Evolutionary conservation across 2,888 invertebrate species (phyloP).

Genomic region (Thereva unica): DNA sequence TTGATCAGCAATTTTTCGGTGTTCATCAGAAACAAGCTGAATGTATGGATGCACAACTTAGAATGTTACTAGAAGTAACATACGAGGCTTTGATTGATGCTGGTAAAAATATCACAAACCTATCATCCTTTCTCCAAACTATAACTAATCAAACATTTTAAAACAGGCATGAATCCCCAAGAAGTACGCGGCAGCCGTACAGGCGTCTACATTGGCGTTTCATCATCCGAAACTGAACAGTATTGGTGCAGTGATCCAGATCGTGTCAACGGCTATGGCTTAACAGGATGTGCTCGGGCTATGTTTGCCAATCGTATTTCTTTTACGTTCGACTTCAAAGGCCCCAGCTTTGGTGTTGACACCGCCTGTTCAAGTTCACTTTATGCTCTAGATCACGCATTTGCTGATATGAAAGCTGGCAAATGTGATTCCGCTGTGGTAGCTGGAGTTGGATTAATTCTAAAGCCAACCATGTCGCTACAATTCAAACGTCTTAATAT

Average conservation of each 20-base stretch:
- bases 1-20: conserved; percentile 89
- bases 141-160: conserved; percentile 48
- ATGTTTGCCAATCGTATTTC: conserved; percentile 98
- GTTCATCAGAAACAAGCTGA: conserved; percentile 90
- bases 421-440: conserved; percentile 95
- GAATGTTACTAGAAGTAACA: conserved; percentile 87
- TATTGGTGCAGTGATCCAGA: conserved; percentile 86
- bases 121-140: conserved; percentile 23
- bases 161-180: conserved; percentile 74
- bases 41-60: conserved; percentile 89
- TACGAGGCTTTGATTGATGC: conserved; percentile 92
- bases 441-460: conserved; percentile 86
- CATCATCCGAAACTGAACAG: conserved; percentile 86
- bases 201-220: conserved; percentile 95
- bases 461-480: conserved; percentile 88
- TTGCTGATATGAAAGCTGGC: conserved; percentile 79
- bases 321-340: conserved; percentile 92
- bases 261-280: conserved; percentile 83
- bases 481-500: conserved; percentile 94
- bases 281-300: conserved; percentile 91
- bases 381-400: conserved; percentile 87
- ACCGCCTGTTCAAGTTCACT: conserved; percentile 97
- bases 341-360: conserved; percentile 94
- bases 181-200: conserved; percentile 85
- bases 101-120: conserved; percentile 54